These are phyloP conservation scores for Xenops minutus DNA, from an alignment of 2,797 vertebrate genomes.

Conservation along the genomic window DNA sequence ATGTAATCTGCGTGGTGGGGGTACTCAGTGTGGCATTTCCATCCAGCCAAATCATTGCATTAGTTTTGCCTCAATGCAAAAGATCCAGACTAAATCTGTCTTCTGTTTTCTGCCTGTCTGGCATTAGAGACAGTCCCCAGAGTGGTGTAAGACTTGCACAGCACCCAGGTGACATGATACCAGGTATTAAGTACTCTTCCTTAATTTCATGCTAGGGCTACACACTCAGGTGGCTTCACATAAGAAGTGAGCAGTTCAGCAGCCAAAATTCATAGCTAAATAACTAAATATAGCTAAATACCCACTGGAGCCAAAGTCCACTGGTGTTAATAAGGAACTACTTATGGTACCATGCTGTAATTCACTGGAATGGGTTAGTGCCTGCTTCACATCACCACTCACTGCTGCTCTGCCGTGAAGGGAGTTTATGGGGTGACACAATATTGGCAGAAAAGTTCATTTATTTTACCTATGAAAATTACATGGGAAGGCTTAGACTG, in stretches of 20 bases:
- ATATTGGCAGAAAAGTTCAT: background rate
- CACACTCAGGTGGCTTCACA: background rate
- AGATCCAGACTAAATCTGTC: background rate
- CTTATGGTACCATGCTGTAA: background rate
- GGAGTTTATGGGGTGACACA: background rate
- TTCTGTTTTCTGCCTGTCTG: background rate
- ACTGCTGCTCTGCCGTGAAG: background rate
- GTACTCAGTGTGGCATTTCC: background rate
- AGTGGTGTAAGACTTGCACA: background rate
- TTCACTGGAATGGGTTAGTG: background rate
- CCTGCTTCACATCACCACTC: background rate
- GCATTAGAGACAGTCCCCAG: too few species aligned
- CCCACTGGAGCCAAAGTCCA: background rate
- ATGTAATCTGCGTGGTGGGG: background rate
- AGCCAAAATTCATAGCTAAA: background rate
- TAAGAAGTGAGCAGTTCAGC: background rate
- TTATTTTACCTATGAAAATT: background rate
- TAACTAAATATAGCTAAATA: background rate
- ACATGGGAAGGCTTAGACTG: background rate
- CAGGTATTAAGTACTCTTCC: background rate
- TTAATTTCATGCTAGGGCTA: background rate
- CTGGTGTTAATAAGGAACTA: background rate
- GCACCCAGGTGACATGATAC: background rate
- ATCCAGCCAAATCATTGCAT: background rate
- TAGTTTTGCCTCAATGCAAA: background rate